Evolutionary conservation across 2,888 invertebrate genomes (phyloP).

Genomic region (Tinea pellionella): DNA sequence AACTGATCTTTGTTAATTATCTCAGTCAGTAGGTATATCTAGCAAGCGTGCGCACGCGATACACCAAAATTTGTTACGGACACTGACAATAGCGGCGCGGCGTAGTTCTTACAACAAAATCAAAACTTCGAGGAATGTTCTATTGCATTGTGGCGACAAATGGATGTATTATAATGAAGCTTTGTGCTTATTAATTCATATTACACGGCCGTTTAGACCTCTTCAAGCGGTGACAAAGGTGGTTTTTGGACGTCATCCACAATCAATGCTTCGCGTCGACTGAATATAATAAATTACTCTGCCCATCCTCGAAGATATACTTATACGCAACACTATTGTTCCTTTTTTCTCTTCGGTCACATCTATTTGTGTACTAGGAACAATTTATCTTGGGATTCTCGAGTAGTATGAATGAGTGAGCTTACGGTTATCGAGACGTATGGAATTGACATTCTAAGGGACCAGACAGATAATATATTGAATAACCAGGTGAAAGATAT

Average conservation of each 20-base stretch:
- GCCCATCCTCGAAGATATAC: conserved; percentile 45
- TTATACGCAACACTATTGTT: conserved; percentile 33
- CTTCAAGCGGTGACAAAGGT: conserved; percentile 57
- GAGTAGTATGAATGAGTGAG: conserved; percentile 56
- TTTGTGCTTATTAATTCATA: conserved; percentile 69
- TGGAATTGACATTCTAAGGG: conserved; percentile 31
- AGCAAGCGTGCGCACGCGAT: conserved; percentile 50
- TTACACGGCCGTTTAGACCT: conserved; percentile 63
- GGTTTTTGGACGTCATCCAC: conserved; percentile 51
- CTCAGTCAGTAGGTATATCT: conserved; percentile 19
- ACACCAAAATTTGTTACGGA: conserved; percentile 57
- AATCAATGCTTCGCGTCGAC: conserved; percentile 59
- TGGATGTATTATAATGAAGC: conserved; percentile 58
- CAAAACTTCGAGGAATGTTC: conserved; percentile 33
- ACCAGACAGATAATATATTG: conserved; percentile 11
- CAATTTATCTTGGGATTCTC: conserved; percentile 62
- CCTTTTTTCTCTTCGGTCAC: conserved; percentile 37
- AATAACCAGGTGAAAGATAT: conserved; percentile 12
- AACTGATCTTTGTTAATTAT: conserved; percentile 12
- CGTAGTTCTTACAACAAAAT: conserved; percentile 39
- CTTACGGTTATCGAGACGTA: conserved; percentile 44
- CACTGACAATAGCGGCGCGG: conserved; percentile 32
- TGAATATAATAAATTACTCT: conserved; percentile 64
- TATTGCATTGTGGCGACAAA: conserved; percentile 44
- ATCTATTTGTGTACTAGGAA: conserved; percentile 56